Percentiles rank a stretch among this genome's conserved stretches.
These are phyloP conservation scores for Panulirus ornatus DNA, from an alignment of 1,140 invertebrate species.

Conservation along the genomic window DNA sequence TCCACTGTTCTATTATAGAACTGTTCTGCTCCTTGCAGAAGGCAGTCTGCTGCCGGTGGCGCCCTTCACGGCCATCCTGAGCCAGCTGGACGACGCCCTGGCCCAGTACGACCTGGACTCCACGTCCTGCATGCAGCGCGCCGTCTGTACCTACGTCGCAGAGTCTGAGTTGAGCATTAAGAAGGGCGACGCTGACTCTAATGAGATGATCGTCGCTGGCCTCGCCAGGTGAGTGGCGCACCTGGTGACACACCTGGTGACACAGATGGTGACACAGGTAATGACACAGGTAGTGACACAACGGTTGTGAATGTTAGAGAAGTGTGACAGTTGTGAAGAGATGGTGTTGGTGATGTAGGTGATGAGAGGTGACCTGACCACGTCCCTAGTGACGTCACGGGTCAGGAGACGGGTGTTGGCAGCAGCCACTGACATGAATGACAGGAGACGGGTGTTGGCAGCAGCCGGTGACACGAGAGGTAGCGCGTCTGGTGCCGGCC, in stretches of 20 bases:
- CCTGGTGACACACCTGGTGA: no score
- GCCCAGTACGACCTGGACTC: slow-evolving; percentile 72
- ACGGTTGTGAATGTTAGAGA: no score
- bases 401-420: no score
- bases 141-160: slow-evolving; percentile 61
- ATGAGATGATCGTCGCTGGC: slow-evolving; percentile 52
- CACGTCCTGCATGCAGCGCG: slow-evolving; percentile 65
- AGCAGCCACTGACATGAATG: no score
- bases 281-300: not conserved
- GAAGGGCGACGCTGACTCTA: slow-evolving; percentile 21
- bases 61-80: slow-evolving; percentile 70
- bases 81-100: slow-evolving; percentile 71
- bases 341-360: no score
- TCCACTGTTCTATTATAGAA: not conserved
- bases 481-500: no score
- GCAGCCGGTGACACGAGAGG: no score
- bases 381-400: no score
- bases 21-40: no score
- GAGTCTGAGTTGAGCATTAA: slow-evolving; percentile 74
- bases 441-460: no score
- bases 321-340: no score
- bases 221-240: slow-evolving; percentile 39
- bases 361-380: no score
- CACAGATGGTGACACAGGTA: not conserved
- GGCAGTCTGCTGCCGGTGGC: slow-evolving; percentile 21